phyloP scores from a whole-genome alignment of 2,797 vertebrate species.

The Aselliscus stoliczkanus region DNA sequence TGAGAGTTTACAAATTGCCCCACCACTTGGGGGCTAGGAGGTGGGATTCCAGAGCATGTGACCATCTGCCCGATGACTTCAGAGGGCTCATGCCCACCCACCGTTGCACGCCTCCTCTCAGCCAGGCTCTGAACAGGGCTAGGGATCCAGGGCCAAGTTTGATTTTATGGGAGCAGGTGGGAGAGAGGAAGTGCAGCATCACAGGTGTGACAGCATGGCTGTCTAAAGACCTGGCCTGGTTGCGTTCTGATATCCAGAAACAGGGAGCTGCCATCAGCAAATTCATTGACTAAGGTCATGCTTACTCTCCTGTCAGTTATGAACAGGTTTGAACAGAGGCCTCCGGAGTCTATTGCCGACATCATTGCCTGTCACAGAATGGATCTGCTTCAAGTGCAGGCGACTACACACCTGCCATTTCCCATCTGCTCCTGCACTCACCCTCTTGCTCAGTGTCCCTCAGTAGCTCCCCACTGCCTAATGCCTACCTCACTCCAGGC shows the following conservation, averaged over 20 bases:
- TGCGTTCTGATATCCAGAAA: not conserved
- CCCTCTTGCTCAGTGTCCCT: not conserved
- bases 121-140: not conserved
- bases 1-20: not conserved
- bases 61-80: not conserved
- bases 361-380: not conserved
- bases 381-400: not conserved
- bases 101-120: not conserved
- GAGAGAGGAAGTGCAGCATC: not conserved
- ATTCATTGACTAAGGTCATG: not conserved
- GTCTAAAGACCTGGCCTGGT: too few relatives aligned
- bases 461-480: not conserved
- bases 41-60: not conserved
- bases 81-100: too few relatives aligned
- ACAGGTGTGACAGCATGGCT: not conserved
- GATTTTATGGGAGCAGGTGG: not conserved
- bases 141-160: not conserved
- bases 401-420: not conserved
- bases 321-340: not conserved
- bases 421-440: not conserved
- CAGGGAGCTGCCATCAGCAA: not conserved
- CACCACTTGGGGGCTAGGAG: too few relatives aligned
- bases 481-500: not conserved
- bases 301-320: not conserved
- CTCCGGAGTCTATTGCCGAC: not conserved